Base-by-base conservation (phyloP, 37 sponge, comb jelly and placozoan genomes). In the Aplysina aerophoba region DNA sequence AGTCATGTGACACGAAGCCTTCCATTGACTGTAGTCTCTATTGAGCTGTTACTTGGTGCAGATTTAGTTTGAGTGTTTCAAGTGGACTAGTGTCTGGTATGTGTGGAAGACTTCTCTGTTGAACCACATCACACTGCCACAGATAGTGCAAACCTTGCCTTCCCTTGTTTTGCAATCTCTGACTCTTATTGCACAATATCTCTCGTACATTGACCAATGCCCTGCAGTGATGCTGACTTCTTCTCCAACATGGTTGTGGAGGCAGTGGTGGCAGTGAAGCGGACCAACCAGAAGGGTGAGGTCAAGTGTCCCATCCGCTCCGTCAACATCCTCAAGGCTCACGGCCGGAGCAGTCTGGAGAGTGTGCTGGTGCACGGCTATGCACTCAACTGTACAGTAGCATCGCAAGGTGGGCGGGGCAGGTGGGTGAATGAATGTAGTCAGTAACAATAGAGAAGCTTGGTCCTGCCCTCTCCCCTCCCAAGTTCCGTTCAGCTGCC, bases 361-460 rank as follows among this genome's bases (percentile, higher is more conserved):
- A 96, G 97, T 81, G 84, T 93, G 20, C 87, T 94, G 8, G 90
- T 98, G 39, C 85, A 96, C 85, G 99, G 99, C 14, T 98, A 98
- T 84, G 99, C 99, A 14, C 88, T 98, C 62, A 98, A 98, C 89
- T 98, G 99, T 71, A 98, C 99, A 50, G 93, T 97, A 0, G 99
- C 99, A 8, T 94, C 97, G 11, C 95, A 98, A 80, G 96, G 96
- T 96, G 24, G 41, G 41, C 15, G 34, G 99, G 40, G 94, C 95
- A 96, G 81, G 92, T 91, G 62, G 89, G 95, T n/a, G n/a, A n/a
- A n/a, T n/a, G n/a, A n/a, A n/a, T n/a, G n/a, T n/a, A n/a, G n/a
- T n/a, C n/a, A n/a, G n/a, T n/a, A n/a, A n/a, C n/a, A n/a, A n/a
- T n/a, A n/a, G n/a, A n/a, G n/a, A n/a, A n/a, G n/a, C n/a, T n/a